phyloP scores from a whole-genome alignment of 1,140 invertebrate species.

The Holcopasites calliopsidis region DNA sequence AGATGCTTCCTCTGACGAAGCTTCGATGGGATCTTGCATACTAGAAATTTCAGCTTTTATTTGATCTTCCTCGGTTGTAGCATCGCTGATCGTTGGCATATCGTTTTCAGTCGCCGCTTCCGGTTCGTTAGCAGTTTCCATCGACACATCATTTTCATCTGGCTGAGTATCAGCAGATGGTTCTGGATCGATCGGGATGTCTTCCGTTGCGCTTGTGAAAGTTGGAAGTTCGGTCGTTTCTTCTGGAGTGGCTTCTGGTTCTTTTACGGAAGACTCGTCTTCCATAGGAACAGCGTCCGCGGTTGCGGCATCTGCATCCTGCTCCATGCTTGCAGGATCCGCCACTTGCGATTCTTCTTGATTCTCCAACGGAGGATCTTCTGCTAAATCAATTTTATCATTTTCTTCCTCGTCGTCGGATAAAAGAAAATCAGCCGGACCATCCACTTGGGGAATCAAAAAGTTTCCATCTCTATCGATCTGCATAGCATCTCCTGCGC shows the following conservation, averaged over 20 bases:
- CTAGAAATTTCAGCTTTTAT: constrained; percentile 34
- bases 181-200: constrained; percentile 36
- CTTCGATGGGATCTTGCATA: constrained; percentile 15
- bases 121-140: constrained; percentile 42
- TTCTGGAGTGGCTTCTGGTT: constrained; percentile 14
- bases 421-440: constrained; percentile 69
- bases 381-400: constrained; percentile 55
- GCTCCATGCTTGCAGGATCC: constrained; percentile 39
- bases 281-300: constrained; percentile 43
- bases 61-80: constrained; percentile 32
- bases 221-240: constrained; percentile 23
- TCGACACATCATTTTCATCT: constrained; percentile 36
- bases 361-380: constrained; percentile 49
- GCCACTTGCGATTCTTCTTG: constrained; percentile 18
- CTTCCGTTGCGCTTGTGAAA: neutral
- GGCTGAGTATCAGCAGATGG: constrained; percentile 21
- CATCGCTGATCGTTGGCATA: constrained; percentile 41
- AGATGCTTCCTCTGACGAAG: constrained; percentile 33
- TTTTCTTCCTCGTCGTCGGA: constrained; percentile 71
- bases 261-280: constrained; percentile 31
- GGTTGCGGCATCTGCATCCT: constrained; percentile 66
- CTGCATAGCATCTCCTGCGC: constrained; percentile 73
- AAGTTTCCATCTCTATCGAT: constrained; percentile 76
- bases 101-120: constrained; percentile 53
- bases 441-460: constrained; percentile 77